These are phyloP conservation scores for Sebastolobus alascanus DNA, from an alignment of 2,797 vertebrate species.

Conservation along the genomic window DNA sequence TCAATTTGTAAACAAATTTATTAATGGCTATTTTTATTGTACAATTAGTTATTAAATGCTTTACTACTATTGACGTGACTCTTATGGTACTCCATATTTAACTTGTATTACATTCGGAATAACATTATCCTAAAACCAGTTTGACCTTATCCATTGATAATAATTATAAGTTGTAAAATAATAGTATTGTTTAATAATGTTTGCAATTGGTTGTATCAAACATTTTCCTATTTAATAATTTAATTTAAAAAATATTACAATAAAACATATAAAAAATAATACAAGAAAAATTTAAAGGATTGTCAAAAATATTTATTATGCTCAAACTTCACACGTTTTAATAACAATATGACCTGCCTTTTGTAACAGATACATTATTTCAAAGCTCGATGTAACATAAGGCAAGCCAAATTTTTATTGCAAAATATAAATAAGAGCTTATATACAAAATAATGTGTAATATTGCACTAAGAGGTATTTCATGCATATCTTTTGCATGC, in stretches of 20 bases:
- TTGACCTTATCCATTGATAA: background rate
- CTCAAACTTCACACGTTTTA: constrained; percentile 50
- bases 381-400: constrained; percentile 28
- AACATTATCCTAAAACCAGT: background rate
- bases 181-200: background rate
- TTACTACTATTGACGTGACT: no score
- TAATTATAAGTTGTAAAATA: background rate
- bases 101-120: background rate
- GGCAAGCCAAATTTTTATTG: constrained; percentile 26
- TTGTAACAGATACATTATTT: constrained; percentile 44
- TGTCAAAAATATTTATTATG: constrained; percentile 73
- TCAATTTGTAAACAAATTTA: background rate
- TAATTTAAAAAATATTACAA: background rate
- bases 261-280: background rate
- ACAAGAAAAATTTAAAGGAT: constrained; percentile 29
- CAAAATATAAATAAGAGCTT: constrained; percentile 74
- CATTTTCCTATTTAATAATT: background rate
- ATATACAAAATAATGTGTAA: constrained; percentile 69
- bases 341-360: constrained; percentile 37
- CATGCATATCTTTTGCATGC: constrained; percentile 42
- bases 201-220: background rate
- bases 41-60: no score
- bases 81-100: no score
- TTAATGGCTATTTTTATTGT: no score
- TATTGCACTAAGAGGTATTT: constrained; percentile 54